Conservation (phyloP, 2,113 vertebrate species). For the Anarhynchus alexandrinus region DNA sequence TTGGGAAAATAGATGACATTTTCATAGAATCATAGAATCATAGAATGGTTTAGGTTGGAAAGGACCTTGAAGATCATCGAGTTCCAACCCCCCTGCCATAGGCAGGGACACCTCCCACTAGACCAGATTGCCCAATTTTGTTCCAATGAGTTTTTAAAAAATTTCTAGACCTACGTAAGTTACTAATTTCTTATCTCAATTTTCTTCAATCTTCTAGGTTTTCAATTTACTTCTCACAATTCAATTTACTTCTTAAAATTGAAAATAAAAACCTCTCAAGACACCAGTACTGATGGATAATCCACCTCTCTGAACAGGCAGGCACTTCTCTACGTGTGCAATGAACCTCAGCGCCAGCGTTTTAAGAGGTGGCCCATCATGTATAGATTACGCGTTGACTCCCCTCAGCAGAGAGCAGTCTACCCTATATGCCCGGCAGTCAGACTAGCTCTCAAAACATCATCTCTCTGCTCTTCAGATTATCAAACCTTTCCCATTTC, state of each 20-base stretch:
- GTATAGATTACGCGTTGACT: background rate
- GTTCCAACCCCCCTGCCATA: no score
- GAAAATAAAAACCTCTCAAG: background rate
- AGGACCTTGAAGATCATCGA: no score
- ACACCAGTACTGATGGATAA: background rate
- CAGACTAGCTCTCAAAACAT: background rate
- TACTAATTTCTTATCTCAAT: background rate
- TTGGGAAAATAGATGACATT: background rate
- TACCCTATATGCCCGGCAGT: background rate
- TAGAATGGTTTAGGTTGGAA: no score
- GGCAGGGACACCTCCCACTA: no score
- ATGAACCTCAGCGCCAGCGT: background rate
- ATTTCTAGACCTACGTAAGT: background rate
- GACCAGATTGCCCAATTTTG: no score
- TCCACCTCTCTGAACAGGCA: background rate
- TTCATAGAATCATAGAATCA: no score
- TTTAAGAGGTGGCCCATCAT: background rate
- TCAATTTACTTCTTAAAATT: background rate
- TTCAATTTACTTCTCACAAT: background rate
- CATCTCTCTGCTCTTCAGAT: background rate
- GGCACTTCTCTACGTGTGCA: background rate
- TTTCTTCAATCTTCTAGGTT: background rate
- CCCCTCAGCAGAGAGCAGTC: background rate
- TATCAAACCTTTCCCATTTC: background rate
- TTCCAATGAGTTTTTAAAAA: background rate